Evolutionary conservation across 1,140 invertebrate genomes (phyloP).

Genomic region (Drosophila parvula): DNA sequence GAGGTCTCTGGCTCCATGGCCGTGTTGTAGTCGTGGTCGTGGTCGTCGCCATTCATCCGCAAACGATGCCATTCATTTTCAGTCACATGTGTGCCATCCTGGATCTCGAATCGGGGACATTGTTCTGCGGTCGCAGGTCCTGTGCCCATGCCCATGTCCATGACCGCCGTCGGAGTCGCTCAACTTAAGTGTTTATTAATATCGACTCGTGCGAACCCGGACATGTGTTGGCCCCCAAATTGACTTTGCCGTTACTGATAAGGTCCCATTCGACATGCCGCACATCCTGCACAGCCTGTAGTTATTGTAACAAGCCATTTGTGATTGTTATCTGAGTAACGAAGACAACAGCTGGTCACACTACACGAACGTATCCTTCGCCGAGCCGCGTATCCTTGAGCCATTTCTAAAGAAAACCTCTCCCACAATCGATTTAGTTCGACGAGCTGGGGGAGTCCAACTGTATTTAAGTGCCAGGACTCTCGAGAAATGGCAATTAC

Average conservation of each 20-base stretch:
- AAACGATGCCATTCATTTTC: conserved; percentile 66
- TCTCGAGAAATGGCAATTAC: conserved; percentile 37
- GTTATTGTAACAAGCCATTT: conserved; percentile 50
- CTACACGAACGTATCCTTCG: neutral
- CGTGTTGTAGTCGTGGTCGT: neutral
- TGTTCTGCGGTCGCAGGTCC: conserved; percentile 27
- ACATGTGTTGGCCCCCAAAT: conserved; percentile 66
- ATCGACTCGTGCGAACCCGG: conserved; percentile 64
- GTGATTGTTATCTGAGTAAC: conserved; percentile 43
- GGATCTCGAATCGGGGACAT: conserved; percentile 26
- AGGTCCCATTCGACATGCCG: neutral
- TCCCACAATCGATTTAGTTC: conserved; percentile 12
- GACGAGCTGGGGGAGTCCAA: neutral
- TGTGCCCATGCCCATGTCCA: neutral
- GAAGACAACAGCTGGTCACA: conserved; percentile 50
- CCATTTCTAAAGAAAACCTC: neutral
- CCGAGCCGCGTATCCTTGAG: neutral
- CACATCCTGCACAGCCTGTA: conserved; percentile 8
- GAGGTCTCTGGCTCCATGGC: neutral
- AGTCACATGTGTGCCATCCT: conserved; percentile 51
- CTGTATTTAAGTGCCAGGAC: conserved; percentile 25
- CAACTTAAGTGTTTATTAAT: conserved; percentile 68
- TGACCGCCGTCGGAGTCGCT: conserved; percentile 10
- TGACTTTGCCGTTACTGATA: conserved; percentile 64
- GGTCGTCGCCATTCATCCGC: conserved; percentile 41